phyloP scores from a whole-genome alignment of 2,797 vertebrate genomes.

The Karalla daura region DNA sequence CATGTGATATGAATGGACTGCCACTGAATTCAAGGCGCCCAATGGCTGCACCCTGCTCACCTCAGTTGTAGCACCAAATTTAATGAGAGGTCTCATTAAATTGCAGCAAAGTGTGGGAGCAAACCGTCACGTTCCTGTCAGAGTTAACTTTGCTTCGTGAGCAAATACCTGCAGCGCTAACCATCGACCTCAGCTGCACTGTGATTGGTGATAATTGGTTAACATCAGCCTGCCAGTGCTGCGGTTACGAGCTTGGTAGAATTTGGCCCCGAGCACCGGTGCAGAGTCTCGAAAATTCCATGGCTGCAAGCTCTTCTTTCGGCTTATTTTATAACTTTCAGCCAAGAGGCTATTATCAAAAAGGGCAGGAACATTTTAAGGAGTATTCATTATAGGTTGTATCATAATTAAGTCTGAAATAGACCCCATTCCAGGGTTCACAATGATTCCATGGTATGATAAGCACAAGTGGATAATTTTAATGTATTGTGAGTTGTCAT shows the following conservation, averaged over 20 bases:
- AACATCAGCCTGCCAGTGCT: neutral
- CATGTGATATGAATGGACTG: too few relatives aligned
- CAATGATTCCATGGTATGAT: neutral
- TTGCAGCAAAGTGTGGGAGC: too few relatives aligned
- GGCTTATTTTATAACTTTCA: neutral
- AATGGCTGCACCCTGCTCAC: too few relatives aligned
- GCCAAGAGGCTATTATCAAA: constrained; percentile 3
- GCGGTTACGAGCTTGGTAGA: neutral
- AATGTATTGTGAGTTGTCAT: neutral
- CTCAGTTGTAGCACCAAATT: too few relatives aligned
- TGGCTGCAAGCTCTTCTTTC: neutral
- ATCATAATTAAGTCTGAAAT: constrained; percentile 6
- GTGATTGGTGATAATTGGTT: neutral
- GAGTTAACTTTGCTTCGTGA: too few relatives aligned
- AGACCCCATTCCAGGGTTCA: too few relatives aligned
- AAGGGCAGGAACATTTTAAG: neutral
- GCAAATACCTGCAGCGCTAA: neutral
- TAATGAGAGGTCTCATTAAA: too few relatives aligned
- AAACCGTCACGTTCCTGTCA: too few relatives aligned
- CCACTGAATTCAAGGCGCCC: too few relatives aligned
- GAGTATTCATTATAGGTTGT: too few relatives aligned
- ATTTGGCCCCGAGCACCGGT: neutral
- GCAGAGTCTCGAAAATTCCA: neutral
- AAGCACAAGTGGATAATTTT: neutral
- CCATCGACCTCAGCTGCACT: neutral